A percentile compares a stretch with the other conserved stretches of the same genome.
Evolutionary conservation across 2,888 invertebrate genomes (phyloP).

Genomic region (Strigamia transsilvanica): DNA sequence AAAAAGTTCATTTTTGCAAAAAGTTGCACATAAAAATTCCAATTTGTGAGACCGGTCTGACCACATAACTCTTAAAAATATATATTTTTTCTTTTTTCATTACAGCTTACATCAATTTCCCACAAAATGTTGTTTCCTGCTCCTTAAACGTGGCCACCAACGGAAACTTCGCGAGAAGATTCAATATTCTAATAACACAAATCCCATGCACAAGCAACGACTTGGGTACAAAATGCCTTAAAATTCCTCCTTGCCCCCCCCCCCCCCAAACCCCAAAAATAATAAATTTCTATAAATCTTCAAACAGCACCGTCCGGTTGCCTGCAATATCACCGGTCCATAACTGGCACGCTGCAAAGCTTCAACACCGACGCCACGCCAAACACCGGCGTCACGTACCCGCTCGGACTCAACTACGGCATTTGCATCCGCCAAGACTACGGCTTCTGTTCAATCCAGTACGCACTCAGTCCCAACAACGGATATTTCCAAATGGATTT

Average conservation of each 20-base stretch:
- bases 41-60: too few relatives aligned
- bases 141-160: background rate
- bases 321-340: conserved; percentile 20
- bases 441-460: background rate
- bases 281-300: background rate
- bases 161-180: background rate
- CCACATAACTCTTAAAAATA: too few relatives aligned
- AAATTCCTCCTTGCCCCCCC: background rate
- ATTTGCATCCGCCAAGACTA: conserved; percentile 2
- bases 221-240: background rate
- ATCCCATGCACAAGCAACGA: background rate
- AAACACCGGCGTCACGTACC: background rate
- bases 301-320: background rate
- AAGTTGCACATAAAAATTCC: too few relatives aligned
- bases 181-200: background rate
- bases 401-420: background rate
- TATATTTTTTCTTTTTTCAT: too few relatives aligned
- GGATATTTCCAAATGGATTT: conserved; percentile 17
- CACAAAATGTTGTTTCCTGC: conserved; percentile 3
- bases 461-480: background rate
- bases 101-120: background rate
- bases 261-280: background rate
- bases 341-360: background rate
- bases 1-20: too few relatives aligned
- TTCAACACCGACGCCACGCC: background rate